phyloP scores from a whole-genome alignment of 2,888 invertebrate genomes.

The Scrobipalpa costella region DNA sequence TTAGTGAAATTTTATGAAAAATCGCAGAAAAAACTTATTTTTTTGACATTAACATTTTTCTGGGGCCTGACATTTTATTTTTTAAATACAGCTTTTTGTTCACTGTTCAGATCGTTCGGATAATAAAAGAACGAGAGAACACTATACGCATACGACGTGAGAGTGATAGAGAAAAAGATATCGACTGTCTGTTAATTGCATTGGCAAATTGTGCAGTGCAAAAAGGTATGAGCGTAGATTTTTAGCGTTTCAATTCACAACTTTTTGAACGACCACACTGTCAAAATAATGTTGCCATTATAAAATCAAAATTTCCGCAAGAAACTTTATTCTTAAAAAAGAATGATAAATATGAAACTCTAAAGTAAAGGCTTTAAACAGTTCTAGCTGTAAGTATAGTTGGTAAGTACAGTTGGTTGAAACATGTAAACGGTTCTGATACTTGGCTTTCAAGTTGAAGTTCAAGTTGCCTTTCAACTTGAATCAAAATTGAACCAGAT shows the following conservation, averaged over 20 bases:
- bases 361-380: too few relatives aligned
- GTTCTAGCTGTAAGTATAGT: too few relatives aligned
- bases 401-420: too few relatives aligned
- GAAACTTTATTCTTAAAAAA: not conserved
- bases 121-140: too few relatives aligned
- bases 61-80: not conserved
- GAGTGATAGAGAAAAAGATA: not conserved
- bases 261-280: not conserved
- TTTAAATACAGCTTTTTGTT: conserved; percentile 3
- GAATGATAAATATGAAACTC: too few relatives aligned
- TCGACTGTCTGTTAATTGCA: not conserved
- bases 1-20: conserved; percentile 8
- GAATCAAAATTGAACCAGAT: too few relatives aligned
- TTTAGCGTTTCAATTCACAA: not conserved
- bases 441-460: too few relatives aligned
- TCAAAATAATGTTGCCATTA: conserved; percentile 5
- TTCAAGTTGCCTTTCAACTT: too few relatives aligned
- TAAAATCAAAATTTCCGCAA: not conserved
- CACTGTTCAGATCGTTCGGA: not conserved
- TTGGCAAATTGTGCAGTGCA: not conserved
- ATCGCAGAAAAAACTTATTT: conserved; percentile 3
- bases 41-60: conserved; percentile 14
- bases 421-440: too few relatives aligned
- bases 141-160: too few relatives aligned
- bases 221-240: not conserved